Base-by-base conservation (phyloP, 2,888 invertebrate genomes). In the Drosophila nr. fundita region DNA sequence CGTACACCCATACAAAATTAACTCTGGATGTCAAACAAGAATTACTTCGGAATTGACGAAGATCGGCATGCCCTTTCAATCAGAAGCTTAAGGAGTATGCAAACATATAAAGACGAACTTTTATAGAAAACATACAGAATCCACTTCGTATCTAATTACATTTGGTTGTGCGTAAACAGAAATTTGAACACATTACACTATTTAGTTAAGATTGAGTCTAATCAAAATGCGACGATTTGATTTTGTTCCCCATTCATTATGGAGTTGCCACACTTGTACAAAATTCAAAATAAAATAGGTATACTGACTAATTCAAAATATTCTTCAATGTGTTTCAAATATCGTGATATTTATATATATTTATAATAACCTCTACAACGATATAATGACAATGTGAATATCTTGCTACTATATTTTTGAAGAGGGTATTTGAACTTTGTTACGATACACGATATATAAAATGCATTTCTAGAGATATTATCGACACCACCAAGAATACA, bases 61-160 rank as follows among this genome's bases (percentile, higher is more conserved):
- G 36, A 36, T 53, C 11, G 32, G 54, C 48, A 54, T 67, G 48
- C 27, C 38, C 67, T 48, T 30, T 48, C 30, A 30, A 27, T 32
- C 8, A 8, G 40, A 49, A n/a, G 11, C 50, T 27, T 3, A 29
- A 21, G 40, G 40, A 42, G 40, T 21, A 42, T 21, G 40, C 40
- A 42, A 21, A 11, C 42, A 21, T 21, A 11, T 2, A 11, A 21
- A 21, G 42, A 21, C 42, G 21, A 42, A 42, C 42, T 21, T 11
- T 32, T 32, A 10, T 3, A 0, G 30, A 10, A 10, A 32, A 11
- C 11, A 32, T 32, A 32, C 10, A 32, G 32, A 32, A 32, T 32
- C 32, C 32, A 32, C 32, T 32, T 32, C 11, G 32, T 10, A 32
- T 32, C 21, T 21, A 21, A 11, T 42, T 5, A 11, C 11, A 42